Conservation (phyloP, 2,888 invertebrate species). For the Celastrina argiolus region DNA sequence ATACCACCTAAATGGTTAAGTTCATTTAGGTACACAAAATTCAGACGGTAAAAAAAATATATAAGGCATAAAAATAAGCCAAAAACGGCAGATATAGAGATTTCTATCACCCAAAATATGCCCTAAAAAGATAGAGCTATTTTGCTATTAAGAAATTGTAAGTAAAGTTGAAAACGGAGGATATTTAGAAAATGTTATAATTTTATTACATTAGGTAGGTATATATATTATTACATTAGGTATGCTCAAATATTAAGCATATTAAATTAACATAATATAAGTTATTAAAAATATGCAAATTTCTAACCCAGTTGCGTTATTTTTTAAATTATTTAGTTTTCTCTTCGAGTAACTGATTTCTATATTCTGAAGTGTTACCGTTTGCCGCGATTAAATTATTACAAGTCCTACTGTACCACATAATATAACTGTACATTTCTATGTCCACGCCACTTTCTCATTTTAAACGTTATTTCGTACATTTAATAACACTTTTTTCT, state of each 20-base stretch:
- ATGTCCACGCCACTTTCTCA: constrained; percentile 4
- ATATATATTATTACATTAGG: not conserved
- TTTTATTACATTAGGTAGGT: not conserved
- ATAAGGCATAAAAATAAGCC: too few species aligned
- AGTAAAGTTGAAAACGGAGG: too few species aligned
- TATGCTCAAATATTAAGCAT: not conserved
- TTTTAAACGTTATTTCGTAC: not conserved
- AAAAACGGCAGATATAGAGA: too few species aligned
- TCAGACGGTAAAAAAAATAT: too few species aligned
- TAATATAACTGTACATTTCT: constrained; percentile 12
- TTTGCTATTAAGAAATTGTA: too few species aligned
- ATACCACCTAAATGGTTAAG: too few species aligned
- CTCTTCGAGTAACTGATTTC: constrained; percentile 15
- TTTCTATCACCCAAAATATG: too few species aligned
- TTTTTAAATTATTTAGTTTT: constrained; percentile 10
- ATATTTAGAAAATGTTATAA: too few species aligned
- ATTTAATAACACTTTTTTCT: not conserved
- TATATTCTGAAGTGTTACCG: constrained; percentile 6
- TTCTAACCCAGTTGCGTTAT: constrained; percentile 2
- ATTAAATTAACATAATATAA: constrained; percentile 13
- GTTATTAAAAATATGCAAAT: not conserved
- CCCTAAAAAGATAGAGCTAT: too few species aligned
- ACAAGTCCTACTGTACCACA: constrained; percentile 9
- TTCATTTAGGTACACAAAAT: too few species aligned
- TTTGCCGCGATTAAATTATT: not conserved